Base-by-base conservation (phyloP, 2,113 vertebrate species). In the Stigmatopora argus region DNA sequence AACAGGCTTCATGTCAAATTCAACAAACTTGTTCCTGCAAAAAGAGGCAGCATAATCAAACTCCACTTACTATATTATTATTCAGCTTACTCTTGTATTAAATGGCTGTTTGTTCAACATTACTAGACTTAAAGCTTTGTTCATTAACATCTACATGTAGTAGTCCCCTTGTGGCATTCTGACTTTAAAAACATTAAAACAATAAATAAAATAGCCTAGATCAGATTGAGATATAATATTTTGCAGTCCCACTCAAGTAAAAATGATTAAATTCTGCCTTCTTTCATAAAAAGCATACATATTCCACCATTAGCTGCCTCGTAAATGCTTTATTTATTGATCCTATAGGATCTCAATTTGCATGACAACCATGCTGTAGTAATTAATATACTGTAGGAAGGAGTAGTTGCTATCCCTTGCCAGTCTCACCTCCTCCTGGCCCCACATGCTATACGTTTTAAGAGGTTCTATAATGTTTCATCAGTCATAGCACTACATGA, bases 1-100 rank as follows among this genome's bases (percentile, higher is more conserved):
- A 82, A 99, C 96, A 7, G 97, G 96, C 80, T 98, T 99, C 97
- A 99, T 99, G 89, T 99, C 97, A 92, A 99, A 99, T 86, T 99
- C 97, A 82, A 99, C 97, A 90, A 99, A 99, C 87, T 99, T 99
- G 92, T 99, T 99, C 90, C 96, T 99, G 88, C 73, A 85, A 85
- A 19, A 83, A 7, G 76, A 2, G 71, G 34, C 12, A 45, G 0
- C 2, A 57, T 14, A n/a, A 69, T 15, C 56, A 26, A 41, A 53
- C 14, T 4, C 26, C 38, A 56, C 44, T 14, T 21, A n/a, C n/a
- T n/a, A 11, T 52, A 9, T 65, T 18, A 11, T 58, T 19, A 63
- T 14, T 47, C 53, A 13, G 12, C 14, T 13, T 31, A 3, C 12
- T 23, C 6, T 26, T 15, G 5, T 48, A 48, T 13, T 3, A 12